Evolutionary conservation across 1,140 invertebrate species (phyloP).

Genomic region (Pseudobourletiella spinata): DNA sequence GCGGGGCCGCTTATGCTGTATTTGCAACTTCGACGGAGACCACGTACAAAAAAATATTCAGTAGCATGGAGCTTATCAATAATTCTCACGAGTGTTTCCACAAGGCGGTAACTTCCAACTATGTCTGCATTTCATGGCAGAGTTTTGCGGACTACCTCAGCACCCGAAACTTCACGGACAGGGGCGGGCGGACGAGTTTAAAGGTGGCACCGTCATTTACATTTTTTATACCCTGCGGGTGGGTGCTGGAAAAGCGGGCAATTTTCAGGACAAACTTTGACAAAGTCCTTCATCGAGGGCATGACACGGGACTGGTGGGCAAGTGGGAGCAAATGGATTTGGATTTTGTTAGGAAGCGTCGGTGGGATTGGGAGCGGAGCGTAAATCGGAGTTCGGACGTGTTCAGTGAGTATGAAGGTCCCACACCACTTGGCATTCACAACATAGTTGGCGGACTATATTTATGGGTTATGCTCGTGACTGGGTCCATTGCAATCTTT

Average conservation of each 20-base stretch:
- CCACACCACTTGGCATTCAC: too few species aligned
- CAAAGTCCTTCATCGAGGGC: neutral
- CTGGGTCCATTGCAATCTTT: too few species aligned
- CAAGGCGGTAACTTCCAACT: neutral
- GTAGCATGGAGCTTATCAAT: conserved; percentile 13
- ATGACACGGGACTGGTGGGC: conserved; percentile 9
- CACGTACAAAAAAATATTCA: conserved; percentile 21
- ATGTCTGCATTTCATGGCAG: conserved; percentile 21
- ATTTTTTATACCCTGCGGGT: conserved; percentile 6
- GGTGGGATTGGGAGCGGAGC: conserved; percentile 1
- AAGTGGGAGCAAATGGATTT: conserved; percentile 9
- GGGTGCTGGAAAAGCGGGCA: conserved; percentile 9
- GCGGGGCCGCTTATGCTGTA: conserved; percentile 14
- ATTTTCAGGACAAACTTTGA: conserved; percentile 11
- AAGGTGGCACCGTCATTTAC: conserved; percentile 2
- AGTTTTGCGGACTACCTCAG: conserved; percentile 6
- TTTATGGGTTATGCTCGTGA: too few species aligned
- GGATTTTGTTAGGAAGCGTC: neutral
- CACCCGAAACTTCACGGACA: conserved; percentile 15
- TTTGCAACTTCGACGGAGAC: conserved; percentile 11
- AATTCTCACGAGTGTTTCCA: conserved; percentile 15
- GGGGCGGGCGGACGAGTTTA: neutral
- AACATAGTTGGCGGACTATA: too few species aligned
- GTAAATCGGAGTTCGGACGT: too few species aligned
- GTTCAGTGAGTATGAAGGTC: too few species aligned